Evolutionary conservation across 2,113 vertebrate genomes (phyloP), one percentile per base, ranked within the genome.

Genomic region (Callipepla squamata): DNA sequence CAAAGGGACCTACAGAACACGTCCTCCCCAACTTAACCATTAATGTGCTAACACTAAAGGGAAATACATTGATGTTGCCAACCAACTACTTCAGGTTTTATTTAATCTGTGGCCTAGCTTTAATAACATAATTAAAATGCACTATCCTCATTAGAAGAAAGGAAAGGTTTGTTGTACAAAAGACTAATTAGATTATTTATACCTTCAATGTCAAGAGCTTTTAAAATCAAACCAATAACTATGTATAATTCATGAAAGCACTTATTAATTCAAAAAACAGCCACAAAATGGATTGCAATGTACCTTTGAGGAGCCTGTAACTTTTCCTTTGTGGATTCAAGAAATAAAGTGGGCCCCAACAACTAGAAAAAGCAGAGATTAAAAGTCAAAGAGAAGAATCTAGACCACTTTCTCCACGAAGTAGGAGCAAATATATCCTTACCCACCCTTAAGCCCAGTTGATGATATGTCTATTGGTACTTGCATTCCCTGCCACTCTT

Each of bases 161-260:
- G 45, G 25, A 79, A 76, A 80, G 40, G 32, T 86, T 75, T 90
- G 30, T 90, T 80, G 51, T 58, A 92, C 65, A 72, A 75, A 92
- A 70, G 21, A 51, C 28, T 84, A 81, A 78, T 94, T 80, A 83
- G 73, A 67, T 80, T 86, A 55, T 26, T 74, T 80, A 66, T 18
- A 83, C 23, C 45, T 23, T 93, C 36, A 74, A 28, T 62, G 70
- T 67, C 65, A 86, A 92, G 55, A 86, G 65, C 65, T 86, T 88
- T 74, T 69, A 59, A 90, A 94, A 89, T 86, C 83, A 94, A 94
- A 75, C 45, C 55, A 77, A 40, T 73, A 92, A 65, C 23, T 55
- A 38, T 62, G 36, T 86, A 50, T 81, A 78, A 61, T 94, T 92
- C 57, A 87, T 75, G 47, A 72, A 74, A 42, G 47, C 22, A 88